These are phyloP conservation scores for Caenorhabditis latens DNA, from an alignment of 1,140 invertebrate genomes.

Conservation along the genomic window DNA sequence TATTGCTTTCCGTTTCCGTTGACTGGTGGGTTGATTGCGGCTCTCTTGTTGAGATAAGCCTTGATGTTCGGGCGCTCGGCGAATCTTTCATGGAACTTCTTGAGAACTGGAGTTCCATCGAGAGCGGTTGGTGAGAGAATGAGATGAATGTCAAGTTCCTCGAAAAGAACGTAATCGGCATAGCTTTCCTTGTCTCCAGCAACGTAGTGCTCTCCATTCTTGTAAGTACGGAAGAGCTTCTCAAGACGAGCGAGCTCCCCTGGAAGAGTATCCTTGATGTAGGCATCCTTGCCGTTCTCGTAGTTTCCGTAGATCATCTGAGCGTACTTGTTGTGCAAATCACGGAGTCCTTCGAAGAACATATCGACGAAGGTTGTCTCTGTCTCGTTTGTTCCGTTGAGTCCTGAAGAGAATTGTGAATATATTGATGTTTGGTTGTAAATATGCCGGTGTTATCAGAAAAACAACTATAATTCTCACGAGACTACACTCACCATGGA, in stretches of 20 bases:
- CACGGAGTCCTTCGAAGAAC: slow-evolving; percentile 76
- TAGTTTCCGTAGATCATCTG: slow-evolving; percentile 77
- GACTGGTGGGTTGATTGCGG: slow-evolving; percentile 69
- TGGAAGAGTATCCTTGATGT: slow-evolving; percentile 68
- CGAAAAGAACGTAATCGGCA: slow-evolving; percentile 78
- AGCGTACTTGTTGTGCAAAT: slow-evolving; percentile 72
- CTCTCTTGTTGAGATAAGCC: slow-evolving; percentile 72
- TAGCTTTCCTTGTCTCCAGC: slow-evolving; percentile 71
- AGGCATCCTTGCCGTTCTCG: slow-evolving; percentile 67
- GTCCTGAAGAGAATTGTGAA: slow-evolving; percentile 62
- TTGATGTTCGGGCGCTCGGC: slow-evolving; percentile 70
- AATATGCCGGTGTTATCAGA: no score
- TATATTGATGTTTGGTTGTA: no score
- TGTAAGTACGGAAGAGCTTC: slow-evolving; percentile 66
- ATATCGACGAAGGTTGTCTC: slow-evolving; percentile 71
- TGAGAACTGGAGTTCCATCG: slow-evolving; percentile 73
- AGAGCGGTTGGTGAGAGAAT: slow-evolving; percentile 73
- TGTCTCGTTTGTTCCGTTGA: slow-evolving; percentile 65
- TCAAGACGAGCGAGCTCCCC: slow-evolving; percentile 68
- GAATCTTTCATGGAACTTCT: slow-evolving; percentile 72
- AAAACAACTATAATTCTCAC: not conserved
- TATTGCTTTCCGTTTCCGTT: slow-evolving; percentile 78
- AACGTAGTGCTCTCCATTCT: slow-evolving; percentile 66
- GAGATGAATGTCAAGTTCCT: slow-evolving; percentile 74
- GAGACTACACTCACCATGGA: slow-evolving; percentile 62